These are phyloP conservation scores for Montipora foliosa DNA, from an alignment of 64 coral and sea anemone species.

Conservation along the genomic window DNA sequence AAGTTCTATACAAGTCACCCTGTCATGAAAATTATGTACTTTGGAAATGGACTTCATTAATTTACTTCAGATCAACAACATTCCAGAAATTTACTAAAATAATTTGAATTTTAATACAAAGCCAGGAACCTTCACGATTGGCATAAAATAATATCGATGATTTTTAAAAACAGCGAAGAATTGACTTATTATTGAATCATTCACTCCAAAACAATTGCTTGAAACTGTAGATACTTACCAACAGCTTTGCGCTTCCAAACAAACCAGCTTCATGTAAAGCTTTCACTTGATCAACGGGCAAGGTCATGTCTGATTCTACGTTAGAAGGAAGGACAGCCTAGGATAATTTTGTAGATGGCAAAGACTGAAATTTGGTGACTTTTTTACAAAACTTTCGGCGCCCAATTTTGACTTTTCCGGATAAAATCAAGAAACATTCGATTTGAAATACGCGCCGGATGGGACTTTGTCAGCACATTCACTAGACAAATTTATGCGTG, in stretches of 20 bases:
- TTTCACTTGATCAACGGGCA: constrained; percentile 79
- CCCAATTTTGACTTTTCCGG: background rate
- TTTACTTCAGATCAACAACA: too few relatives aligned
- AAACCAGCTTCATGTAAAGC: constrained; percentile 87
- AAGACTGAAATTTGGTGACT: background rate
- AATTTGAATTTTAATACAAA: too few relatives aligned
- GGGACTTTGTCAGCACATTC: background rate
- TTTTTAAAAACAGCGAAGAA: background rate
- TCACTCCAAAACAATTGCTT: too few relatives aligned
- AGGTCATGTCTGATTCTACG: constrained; percentile 4
- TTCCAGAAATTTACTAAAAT: too few relatives aligned
- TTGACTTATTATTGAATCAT: background rate
- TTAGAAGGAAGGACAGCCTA: background rate
- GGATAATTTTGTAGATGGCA: background rate
- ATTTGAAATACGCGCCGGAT: constrained; percentile 44
- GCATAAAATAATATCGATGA: background rate
- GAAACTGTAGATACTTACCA: constrained; percentile 44
- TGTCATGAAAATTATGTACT: too few relatives aligned
- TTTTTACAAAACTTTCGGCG: background rate
- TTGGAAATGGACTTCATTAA: too few relatives aligned
- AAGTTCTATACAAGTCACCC: too few relatives aligned
- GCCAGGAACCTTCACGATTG: background rate
- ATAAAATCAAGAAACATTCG: background rate
- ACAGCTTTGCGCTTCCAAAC: constrained; percentile 73
- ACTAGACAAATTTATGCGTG: background rate